Conservation (phyloP, 1,140 invertebrate genomes). For the Megalopta genalis region DNA sequence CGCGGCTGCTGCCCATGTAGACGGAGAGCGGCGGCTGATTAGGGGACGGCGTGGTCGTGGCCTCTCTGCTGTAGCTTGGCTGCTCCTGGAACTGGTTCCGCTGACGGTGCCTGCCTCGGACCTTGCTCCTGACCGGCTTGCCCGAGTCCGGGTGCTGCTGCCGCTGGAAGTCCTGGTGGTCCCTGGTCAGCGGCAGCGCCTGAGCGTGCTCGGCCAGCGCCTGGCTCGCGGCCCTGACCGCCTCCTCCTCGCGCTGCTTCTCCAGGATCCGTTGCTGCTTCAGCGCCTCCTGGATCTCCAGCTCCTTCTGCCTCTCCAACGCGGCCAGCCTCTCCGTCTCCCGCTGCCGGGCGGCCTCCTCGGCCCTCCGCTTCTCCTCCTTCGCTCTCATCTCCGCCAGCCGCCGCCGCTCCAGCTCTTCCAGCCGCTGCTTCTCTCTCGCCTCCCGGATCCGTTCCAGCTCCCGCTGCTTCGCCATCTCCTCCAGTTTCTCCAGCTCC, state of each 20-base stretch:
- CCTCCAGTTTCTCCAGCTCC: conserved; percentile 71
- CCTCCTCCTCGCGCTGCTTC: conserved; percentile 30
- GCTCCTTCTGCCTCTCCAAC: conserved; percentile 42
- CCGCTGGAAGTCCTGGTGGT: conserved; percentile 57
- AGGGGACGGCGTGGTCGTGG: conserved; percentile 78
- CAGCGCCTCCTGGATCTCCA: conserved; percentile 29
- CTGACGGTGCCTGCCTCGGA: conserved; percentile 42
- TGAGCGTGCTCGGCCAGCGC: conserved; percentile 22
- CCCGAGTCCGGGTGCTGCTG: conserved; percentile 59
- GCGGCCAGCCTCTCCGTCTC: conserved; percentile 39
- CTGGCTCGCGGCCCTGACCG: background rate
- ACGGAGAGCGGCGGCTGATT: conserved; percentile 91
- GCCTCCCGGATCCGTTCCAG: conserved; percentile 70
- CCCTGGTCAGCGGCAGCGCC: conserved; percentile 57
- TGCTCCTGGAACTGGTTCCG: conserved; percentile 57
- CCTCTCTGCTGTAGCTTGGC: conserved; percentile 66
- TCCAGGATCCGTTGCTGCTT: conserved; percentile 26
- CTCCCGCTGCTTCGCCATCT: conserved; percentile 70
- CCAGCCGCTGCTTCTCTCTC: conserved; percentile 69
- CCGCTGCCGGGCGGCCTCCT: conserved; percentile 48
- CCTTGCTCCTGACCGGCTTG: conserved; percentile 48
- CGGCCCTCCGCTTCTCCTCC: conserved; percentile 62
- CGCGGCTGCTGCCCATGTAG: conserved; percentile 83
- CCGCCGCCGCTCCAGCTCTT: conserved; percentile 66
- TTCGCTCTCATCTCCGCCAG: conserved; percentile 60